Conservation (phyloP, 2,888 invertebrate species). For the Polylopha cassiicola region DNA sequence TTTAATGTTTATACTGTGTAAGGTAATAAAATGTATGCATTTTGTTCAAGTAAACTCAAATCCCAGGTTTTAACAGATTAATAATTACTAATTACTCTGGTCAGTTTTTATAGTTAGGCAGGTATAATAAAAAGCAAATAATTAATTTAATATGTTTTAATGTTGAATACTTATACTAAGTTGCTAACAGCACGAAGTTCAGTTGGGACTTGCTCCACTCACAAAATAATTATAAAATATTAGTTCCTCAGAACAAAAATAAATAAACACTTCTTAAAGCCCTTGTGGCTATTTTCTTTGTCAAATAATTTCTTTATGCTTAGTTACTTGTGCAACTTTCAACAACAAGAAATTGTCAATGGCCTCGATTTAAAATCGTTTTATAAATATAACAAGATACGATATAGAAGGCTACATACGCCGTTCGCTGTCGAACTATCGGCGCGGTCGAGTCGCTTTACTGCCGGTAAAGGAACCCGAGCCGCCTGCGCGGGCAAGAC, state of each 20-base stretch:
- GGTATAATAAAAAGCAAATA: slow-evolving; percentile 27
- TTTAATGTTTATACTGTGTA: slow-evolving; percentile 6
- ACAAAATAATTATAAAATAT: slow-evolving; percentile 66
- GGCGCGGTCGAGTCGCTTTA: too few species aligned
- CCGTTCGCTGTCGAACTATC: slow-evolving; percentile 5
- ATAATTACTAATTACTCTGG: too few species aligned
- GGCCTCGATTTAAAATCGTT: slow-evolving; percentile 73
- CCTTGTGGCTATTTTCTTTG: slow-evolving; percentile 54
- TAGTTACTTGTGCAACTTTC: slow-evolving; percentile 63
- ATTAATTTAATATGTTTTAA: slow-evolving; percentile 53
- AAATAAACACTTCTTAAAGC: slow-evolving; percentile 71
- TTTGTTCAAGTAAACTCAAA: too few species aligned
- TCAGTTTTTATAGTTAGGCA: too few species aligned
- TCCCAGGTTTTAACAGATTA: too few species aligned
- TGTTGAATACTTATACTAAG: slow-evolving; percentile 62
- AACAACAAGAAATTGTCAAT: slow-evolving; percentile 67
- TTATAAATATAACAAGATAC: slow-evolving; percentile 33
- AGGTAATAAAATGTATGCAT: too few species aligned
- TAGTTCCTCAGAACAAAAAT: slow-evolving; percentile 73
- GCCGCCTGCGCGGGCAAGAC: slow-evolving; percentile 27
- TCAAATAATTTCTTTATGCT: slow-evolving; percentile 64
- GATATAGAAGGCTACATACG: slow-evolving; percentile 12
- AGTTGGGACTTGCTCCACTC: slow-evolving; percentile 58
- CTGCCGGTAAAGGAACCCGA: too few species aligned
- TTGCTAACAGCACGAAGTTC: slow-evolving; percentile 68